Percentiles rank a stretch among this genome's conserved stretches.
Conservation (phyloP, 2,113 vertebrate species). For the Pedetes capensis region DNA sequence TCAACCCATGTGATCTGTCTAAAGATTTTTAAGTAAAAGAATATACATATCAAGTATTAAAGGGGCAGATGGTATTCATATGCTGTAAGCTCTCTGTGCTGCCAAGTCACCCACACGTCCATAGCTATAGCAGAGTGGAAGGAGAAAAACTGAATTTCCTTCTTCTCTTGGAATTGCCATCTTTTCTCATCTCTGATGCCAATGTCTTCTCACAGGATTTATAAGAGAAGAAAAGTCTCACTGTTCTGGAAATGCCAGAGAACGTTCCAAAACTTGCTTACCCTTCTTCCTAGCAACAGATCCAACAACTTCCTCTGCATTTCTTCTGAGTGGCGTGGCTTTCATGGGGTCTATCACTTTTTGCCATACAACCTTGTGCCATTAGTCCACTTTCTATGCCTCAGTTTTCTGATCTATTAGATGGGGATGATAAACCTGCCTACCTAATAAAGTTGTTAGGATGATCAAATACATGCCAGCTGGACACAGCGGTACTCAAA, state of each 20-base stretch:
- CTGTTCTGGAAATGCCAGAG: slow-evolving; percentile 69
- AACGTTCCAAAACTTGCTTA: slow-evolving; percentile 71
- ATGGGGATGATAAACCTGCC: neutral
- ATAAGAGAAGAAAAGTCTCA: slow-evolving; percentile 76
- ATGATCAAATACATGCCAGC: neutral
- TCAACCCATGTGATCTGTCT: neutral
- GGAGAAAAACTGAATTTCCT: neutral
- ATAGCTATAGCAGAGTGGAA: neutral
- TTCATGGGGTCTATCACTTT: neutral
- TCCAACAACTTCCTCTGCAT: slow-evolving; percentile 47
- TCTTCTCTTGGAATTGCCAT: slow-evolving; percentile 55
- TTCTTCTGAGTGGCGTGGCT: slow-evolving; percentile 42
- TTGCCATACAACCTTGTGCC: neutral
- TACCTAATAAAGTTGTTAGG: neutral
- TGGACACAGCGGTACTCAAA: neutral
- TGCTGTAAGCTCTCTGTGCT: neutral
- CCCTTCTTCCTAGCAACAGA: slow-evolving; percentile 71
- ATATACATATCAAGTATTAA: neutral
- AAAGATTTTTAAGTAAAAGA: neutral
- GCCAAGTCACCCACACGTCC: neutral
- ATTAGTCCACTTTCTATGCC: neutral
- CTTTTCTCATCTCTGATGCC: slow-evolving; percentile 63
- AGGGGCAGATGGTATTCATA: slow-evolving; percentile 6
- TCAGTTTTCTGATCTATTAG: neutral
- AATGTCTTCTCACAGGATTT: slow-evolving; percentile 71